A percentile compares a stretch with the other conserved stretches of the same genome.
Conservation (phyloP, 2,888 invertebrate species). For the Charanyca ferruginea region DNA sequence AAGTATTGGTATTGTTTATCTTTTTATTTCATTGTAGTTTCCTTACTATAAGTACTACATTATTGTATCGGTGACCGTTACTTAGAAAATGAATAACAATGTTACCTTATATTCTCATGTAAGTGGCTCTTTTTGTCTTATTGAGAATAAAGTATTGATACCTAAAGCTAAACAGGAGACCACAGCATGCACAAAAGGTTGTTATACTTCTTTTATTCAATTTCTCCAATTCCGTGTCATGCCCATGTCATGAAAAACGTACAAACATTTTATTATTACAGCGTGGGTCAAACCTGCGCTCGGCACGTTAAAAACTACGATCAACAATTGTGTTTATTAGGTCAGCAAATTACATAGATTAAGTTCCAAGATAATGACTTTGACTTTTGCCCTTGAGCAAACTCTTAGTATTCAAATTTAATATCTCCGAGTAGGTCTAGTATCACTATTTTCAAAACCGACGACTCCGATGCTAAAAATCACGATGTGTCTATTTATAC, state of each 20-base stretch:
- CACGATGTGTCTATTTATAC: constrained; percentile 37
- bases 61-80: too few species aligned
- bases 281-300: not conserved
- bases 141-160: too few species aligned
- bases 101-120: too few species aligned
- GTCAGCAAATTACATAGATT: constrained; percentile 17
- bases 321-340: constrained; percentile 15
- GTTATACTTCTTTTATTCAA: too few species aligned
- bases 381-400: constrained; percentile 14
- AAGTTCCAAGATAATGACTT: constrained; percentile 10
- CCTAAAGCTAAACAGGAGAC: too few species aligned
- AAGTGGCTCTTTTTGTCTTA: too few species aligned
- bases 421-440: constrained; percentile 1
- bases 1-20: too few species aligned
- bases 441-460: constrained; percentile 5
- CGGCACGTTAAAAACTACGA: not conserved
- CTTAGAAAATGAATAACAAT: too few species aligned
- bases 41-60: too few species aligned
- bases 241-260: too few species aligned
- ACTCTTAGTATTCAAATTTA: not conserved
- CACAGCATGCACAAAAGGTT: too few species aligned
- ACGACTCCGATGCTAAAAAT: constrained; percentile 12
- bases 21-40: too few species aligned
- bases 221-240: constrained; percentile 5
- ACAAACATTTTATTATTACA: not conserved